phyloP scores from a whole-genome alignment of 2,113 vertebrate genomes.

The Puntigrus tetrazona region DNA sequence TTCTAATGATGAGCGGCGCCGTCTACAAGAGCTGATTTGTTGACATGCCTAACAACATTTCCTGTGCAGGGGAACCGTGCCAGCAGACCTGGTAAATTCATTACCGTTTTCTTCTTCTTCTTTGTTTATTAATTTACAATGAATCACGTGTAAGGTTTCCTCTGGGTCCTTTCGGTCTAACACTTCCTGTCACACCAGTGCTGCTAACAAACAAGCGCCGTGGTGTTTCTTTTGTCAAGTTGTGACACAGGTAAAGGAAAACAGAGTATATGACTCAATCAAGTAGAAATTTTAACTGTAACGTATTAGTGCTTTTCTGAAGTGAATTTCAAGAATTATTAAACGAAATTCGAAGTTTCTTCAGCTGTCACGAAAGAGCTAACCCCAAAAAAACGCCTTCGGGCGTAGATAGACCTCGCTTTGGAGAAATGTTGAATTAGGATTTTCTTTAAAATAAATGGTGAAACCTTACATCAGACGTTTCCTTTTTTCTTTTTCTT shows the following conservation, averaged over 20 bases:
- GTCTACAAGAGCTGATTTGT: slow-evolving; percentile 52
- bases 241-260: background rate
- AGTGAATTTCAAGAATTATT: background rate
- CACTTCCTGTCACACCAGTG: background rate
- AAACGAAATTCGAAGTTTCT: background rate
- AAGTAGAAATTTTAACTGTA: background rate
- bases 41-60: slow-evolving; percentile 50
- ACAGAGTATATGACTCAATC: slow-evolving; percentile 7
- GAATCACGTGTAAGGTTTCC: background rate
- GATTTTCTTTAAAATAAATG: background rate
- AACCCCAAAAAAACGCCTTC: background rate
- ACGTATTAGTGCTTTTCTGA: background rate
- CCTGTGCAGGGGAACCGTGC: slow-evolving; percentile 38
- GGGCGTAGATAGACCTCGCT: background rate
- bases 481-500: background rate
- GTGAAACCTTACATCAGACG: background rate
- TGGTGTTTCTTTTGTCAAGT: background rate
- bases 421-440: background rate
- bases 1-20: slow-evolving; percentile 49
- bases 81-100: slow-evolving; percentile 33
- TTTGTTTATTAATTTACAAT: slow-evolving; percentile 19
- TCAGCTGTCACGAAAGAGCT: background rate
- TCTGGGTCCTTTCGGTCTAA: background rate
- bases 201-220: background rate
- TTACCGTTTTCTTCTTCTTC: background rate